Evolutionary conservation across 2,888 invertebrate genomes (phyloP).

Genomic region (Candidula unifasciata): DNA sequence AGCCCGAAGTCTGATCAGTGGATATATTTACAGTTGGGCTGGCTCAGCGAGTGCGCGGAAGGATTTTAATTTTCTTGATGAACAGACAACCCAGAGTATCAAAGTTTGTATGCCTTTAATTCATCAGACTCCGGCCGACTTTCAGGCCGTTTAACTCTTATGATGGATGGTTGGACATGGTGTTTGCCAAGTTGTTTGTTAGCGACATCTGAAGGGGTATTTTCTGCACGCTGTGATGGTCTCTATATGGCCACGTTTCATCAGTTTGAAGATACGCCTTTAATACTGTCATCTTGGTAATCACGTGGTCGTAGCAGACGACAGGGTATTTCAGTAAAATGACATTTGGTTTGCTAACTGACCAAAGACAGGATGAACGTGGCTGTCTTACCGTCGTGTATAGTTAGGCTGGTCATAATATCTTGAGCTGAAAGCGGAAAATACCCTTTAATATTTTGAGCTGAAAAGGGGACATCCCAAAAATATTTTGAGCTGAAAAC

Average conservation of each 20-base stretch:
- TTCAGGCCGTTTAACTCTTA: slow-evolving; percentile 62
- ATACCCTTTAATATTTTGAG: no score
- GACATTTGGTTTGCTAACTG: neutral
- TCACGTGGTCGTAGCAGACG: neutral
- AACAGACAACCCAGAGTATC: slow-evolving; percentile 60
- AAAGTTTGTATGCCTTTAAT: slow-evolving; percentile 62
- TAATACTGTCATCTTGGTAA: neutral
- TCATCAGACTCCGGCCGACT: slow-evolving; percentile 59
- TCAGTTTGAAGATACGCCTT: neutral
- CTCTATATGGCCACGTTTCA: neutral
- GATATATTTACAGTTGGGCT: slow-evolving; percentile 62
- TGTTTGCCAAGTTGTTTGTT: slow-evolving; percentile 53
- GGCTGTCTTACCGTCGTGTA: neutral
- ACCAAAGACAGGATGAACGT: neutral
- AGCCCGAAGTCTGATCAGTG: slow-evolving; percentile 59
- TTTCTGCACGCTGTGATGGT: slow-evolving; percentile 46
- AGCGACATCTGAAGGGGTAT: slow-evolving; percentile 41
- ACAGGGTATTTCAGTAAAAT: no score
- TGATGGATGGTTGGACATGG: slow-evolving; percentile 60
- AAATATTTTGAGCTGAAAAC: no score
- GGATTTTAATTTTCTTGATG: slow-evolving; percentile 68
- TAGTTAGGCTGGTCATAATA: no score
- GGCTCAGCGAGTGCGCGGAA: slow-evolving; percentile 57
- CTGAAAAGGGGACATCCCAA: no score
- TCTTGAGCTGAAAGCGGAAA: no score